Evolutionary conservation across 2,797 vertebrate genomes (phyloP).

Genomic region (Columba guinea): DNA sequence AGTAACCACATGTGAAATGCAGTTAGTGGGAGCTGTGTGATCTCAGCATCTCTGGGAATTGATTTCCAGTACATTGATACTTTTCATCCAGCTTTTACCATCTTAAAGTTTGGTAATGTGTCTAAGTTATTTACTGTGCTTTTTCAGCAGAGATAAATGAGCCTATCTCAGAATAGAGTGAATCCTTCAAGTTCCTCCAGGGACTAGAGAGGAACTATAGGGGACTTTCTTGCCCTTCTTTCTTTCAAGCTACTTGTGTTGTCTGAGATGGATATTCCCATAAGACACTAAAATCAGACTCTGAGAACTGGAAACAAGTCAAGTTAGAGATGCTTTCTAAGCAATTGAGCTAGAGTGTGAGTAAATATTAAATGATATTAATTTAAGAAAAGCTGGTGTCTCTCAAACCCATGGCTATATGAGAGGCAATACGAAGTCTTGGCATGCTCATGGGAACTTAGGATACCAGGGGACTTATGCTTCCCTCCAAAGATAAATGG

Average conservation of each 20-base stretch:
- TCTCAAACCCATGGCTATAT: background rate
- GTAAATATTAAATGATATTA: background rate
- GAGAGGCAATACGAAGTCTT: background rate
- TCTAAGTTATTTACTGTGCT: background rate
- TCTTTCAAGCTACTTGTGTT: background rate
- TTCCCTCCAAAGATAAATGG: background rate
- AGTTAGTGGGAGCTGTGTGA: background rate
- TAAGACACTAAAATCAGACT: background rate
- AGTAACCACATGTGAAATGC: background rate
- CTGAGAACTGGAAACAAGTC: background rate
- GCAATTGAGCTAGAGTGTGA: background rate
- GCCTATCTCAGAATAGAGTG: background rate
- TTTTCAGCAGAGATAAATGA: background rate
- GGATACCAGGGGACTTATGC: background rate
- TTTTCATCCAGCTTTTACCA: background rate
- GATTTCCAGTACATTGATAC: background rate
- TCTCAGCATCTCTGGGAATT: conserved; percentile 15
- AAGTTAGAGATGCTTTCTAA: conserved; percentile 27
- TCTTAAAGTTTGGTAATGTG: background rate
- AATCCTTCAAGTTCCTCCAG: background rate
- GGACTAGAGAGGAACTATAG: background rate
- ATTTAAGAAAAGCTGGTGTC: background rate
- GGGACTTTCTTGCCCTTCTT: background rate
- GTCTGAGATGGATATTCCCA: background rate
- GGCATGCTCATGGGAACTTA: background rate